These are phyloP conservation scores for Perca fluviatilis DNA, from an alignment of 2,113 vertebrate genomes.

Conservation along the genomic window DNA sequence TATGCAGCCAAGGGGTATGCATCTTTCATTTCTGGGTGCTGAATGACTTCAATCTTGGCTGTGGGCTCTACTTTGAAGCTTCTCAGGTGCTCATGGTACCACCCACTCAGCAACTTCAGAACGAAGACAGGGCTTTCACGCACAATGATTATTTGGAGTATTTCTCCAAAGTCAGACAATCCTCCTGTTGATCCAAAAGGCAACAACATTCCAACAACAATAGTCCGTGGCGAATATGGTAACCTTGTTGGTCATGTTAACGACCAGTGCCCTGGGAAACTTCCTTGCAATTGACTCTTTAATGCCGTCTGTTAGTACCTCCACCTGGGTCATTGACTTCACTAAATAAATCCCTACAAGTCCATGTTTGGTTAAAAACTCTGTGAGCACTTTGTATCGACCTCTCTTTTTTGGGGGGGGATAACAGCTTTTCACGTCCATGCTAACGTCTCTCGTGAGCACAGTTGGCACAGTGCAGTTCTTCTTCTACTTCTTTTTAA, in stretches of 20 bases:
- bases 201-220: conserved; percentile 50
- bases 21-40: background rate
- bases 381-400: no score
- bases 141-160: conserved; percentile 43
- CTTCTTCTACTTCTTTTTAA: no score
- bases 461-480: no score
- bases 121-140: conserved; percentile 41
- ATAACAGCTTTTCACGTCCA: no score
- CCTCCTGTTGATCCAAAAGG: conserved; percentile 54
- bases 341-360: no score
- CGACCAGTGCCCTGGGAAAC: conserved; percentile 29
- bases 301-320: conserved; percentile 2
- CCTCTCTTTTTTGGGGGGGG: no score
- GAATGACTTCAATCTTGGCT: conserved; percentile 9
- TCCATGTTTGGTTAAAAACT: no score
- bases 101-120: conserved; percentile 11
- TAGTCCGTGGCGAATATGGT: conserved; percentile 42
- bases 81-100: conserved; percentile 34
- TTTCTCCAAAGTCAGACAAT: conserved; percentile 59
- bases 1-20: conserved; percentile 27
- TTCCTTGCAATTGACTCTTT: conserved; percentile 24
- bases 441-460: no score
- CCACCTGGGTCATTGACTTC: conserved; percentile 6
- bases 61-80: conserved; percentile 41
- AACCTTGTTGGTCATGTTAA: conserved; percentile 42